Evolutionary conservation across 1,140 invertebrate genomes (phyloP), one percentile per base, ranked within the genome.

Genomic region (Monochamus saltuarius): DNA sequence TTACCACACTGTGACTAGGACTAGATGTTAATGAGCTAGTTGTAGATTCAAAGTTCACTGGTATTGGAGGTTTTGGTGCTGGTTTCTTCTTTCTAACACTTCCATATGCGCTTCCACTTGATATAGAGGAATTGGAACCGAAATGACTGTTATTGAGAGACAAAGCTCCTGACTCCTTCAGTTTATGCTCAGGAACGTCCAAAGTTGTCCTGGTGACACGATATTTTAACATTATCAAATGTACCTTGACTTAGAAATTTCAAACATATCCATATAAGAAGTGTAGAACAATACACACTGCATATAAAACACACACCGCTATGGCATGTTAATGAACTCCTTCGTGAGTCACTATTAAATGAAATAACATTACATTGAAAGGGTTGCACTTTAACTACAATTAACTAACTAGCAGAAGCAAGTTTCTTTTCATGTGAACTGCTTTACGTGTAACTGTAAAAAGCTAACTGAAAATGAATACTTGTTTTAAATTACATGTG

Each of bases 21-120:
- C 73, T 80, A 40, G 71, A 74, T 42, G 69, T 54, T 34, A 65
- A 37, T 46, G 75, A 75, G 68, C 65, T 71, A 8, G 51, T 51
- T 29, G 58, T 60, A 29, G 69, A 66, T 37, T 55, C 53, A 34
- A 29, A 29, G 22, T 29, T 22, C 49, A 56, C 69, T 4, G 70
- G 84, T 39, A 73, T 79, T 1, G 87, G 87, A 50, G 88, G 88
- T 22, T 82, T 82, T 1, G 88, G 88, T 2, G 88, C 87, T 1
- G 81, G 84, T 57, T 87, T 85, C 69, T 88, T 89, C 68, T 89
- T 89, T 39, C 83, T 78, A n/a, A 80, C 64, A 64, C 76, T 78
- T 11, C 64, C 64, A 22, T 62, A 45, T 2, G 43, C 43, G 53
- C 64, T 66, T 10, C 49, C 58, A 35, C 65, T 66, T 1, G 73